phyloP scores from a whole-genome alignment of 1,140 invertebrate genomes.

The Venustaconcha ellipsiformis region DNA sequence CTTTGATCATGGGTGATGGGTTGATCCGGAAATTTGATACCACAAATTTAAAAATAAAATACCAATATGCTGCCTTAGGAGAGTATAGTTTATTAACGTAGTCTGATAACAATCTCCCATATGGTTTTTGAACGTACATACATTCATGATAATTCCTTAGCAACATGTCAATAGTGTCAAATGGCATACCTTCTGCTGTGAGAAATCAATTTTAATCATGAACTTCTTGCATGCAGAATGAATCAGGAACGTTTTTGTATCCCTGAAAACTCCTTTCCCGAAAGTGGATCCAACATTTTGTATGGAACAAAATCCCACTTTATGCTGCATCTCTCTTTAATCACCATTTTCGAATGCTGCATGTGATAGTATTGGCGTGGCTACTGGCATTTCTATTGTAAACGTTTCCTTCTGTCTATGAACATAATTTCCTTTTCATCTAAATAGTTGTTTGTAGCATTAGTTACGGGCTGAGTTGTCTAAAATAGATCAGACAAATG shows the following conservation, averaged over 20 bases:
- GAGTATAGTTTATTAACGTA: conserved; percentile 61
- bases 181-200: conserved; percentile 41
- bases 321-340: conserved; percentile 42
- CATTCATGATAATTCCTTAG: conserved; percentile 41
- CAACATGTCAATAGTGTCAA: conserved; percentile 43
- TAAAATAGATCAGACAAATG: too few relatives aligned
- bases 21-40: conserved; percentile 26
- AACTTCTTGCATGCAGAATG: conserved; percentile 42
- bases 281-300: conserved; percentile 61
- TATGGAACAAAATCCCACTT: conserved; percentile 54
- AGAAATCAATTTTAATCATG: conserved; percentile 40
- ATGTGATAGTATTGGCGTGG: conserved; percentile 36
- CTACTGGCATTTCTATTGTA: conserved; percentile 23
- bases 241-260: conserved; percentile 37
- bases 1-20: neutral
- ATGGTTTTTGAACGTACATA: conserved; percentile 60
- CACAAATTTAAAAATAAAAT: conserved; percentile 29
- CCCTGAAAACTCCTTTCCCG: conserved; percentile 55
- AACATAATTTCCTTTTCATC: conserved; percentile 6
- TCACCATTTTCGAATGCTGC: conserved; percentile 41
- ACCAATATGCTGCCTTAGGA: conserved; percentile 54
- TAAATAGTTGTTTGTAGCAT: too few relatives aligned
- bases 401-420: conserved; percentile 3
- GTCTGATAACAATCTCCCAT: conserved; percentile 52
- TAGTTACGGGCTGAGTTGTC: too few relatives aligned